A percentile compares a stretch with the other conserved stretches of the same genome.
Conservation (phyloP, 2,797 vertebrate species). For the Salarias fasciatus region DNA sequence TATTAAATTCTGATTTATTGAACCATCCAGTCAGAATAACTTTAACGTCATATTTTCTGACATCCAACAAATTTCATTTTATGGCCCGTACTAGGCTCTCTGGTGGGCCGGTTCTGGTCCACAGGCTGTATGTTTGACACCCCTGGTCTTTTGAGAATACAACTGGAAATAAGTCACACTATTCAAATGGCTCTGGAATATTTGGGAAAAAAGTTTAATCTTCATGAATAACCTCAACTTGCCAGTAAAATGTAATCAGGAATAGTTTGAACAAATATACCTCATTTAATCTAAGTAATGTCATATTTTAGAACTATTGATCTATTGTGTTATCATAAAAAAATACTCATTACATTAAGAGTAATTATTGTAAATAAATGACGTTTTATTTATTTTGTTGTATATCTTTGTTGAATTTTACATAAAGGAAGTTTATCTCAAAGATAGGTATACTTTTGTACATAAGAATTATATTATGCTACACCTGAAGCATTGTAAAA, state of each 20-base stretch:
- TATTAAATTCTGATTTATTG: too few relatives aligned
- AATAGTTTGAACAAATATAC: background rate
- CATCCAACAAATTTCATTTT: too few relatives aligned
- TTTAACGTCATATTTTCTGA: background rate
- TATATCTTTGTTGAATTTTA: background rate
- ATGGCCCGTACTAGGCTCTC: too few relatives aligned
- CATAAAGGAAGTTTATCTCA: background rate
- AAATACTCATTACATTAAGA: background rate
- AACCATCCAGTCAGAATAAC: background rate
- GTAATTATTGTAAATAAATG: background rate
- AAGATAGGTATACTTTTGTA: background rate
- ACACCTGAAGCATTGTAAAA: too few relatives aligned
- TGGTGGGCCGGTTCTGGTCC: too few relatives aligned
- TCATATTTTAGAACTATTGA: background rate
- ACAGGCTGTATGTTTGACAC: too few relatives aligned
- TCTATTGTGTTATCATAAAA: too few relatives aligned
- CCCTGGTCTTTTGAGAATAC: too few relatives aligned
- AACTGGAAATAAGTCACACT: background rate
- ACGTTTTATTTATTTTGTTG: background rate
- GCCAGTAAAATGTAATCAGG: background rate
- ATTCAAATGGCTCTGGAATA: background rate
- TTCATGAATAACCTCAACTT: background rate
- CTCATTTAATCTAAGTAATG: background rate
- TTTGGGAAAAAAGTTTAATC: constrained; percentile 1
- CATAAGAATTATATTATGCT: background rate